Percentiles rank a stretch among this genome's conserved stretches.
phyloP scores from a whole-genome alignment of 64 coral and sea anemone species.

The Montipora cactus region DNA sequence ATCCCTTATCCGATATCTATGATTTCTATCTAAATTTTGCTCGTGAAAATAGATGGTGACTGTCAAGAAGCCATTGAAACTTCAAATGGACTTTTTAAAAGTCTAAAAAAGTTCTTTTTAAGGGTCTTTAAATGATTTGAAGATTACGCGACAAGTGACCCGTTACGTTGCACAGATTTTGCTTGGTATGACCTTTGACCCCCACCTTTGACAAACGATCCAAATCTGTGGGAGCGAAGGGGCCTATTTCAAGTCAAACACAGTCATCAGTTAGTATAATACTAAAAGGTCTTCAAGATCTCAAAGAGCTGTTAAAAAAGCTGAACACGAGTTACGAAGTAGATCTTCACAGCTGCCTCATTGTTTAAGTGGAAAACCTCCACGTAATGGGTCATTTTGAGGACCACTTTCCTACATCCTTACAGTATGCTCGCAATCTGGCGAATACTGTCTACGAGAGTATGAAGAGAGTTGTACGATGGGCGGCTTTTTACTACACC shows the following conservation, averaged over 20 bases:
- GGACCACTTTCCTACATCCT: too few species aligned
- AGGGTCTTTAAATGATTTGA: too few species aligned
- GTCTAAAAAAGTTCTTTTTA: too few species aligned
- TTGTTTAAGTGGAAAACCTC: background rate
- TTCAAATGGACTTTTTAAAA: too few species aligned
- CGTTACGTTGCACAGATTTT: background rate
- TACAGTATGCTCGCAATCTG: too few species aligned
- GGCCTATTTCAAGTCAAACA: slow-evolving; percentile 51
- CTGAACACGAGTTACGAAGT: slow-evolving; percentile 6
- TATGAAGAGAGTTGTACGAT: background rate
- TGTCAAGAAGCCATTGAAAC: too few species aligned
- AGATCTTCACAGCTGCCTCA: too few species aligned
- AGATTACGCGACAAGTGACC: too few species aligned
- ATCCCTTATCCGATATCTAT: background rate
- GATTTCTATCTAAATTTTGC: background rate
- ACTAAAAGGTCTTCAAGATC: slow-evolving; percentile 17
- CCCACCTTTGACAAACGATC: slow-evolving; percentile 3
- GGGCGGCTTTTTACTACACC: slow-evolving; percentile 36
- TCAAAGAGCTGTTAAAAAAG: slow-evolving; percentile 29
- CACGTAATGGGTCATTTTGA: background rate
- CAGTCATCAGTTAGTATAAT: slow-evolving; percentile 39
- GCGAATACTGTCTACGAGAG: too few species aligned
- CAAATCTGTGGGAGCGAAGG: slow-evolving; percentile 25
- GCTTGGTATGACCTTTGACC: too few species aligned
- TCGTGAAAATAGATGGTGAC: background rate